Base-by-base conservation (phyloP, 37 sponge, comb jelly and placozoan genomes). In the Geodia barretti region DNA sequence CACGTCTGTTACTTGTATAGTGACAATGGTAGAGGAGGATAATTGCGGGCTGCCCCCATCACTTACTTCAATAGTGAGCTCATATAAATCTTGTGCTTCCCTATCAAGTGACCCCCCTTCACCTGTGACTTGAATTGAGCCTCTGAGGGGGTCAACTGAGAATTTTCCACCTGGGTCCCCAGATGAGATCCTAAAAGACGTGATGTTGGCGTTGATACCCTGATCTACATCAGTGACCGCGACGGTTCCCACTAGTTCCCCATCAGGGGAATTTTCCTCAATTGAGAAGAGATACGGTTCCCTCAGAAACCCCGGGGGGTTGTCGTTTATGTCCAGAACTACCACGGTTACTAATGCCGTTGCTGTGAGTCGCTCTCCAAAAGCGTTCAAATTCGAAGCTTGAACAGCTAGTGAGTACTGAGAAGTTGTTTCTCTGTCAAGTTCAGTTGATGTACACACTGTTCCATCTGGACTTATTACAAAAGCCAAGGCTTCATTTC, bases 341-440 rank as follows among this genome's bases (percentile, higher is more conserved):
- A 34, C 54, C 2, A 86, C 37, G 1, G 28, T 63, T 26, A 86
- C 79, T 7, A 54, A 78, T 41, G 86, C 73, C 21, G 38, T 72
- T 38, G 86, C 36, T 4, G 74, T 36, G 0, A 86, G 37, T 5
- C 21, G 37, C 26, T 54, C 41, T 36, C 88, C 92, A 62, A 61
- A 35, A 30, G 5, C 47, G 31, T 72, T 73, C 76, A 60, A 1
- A 42, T 74, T 79, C 3, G 73, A 60, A 26, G 92, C 92, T 40
- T 47, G 29, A 26, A 87, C 71, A 37, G 74, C 64, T 0, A 92
- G 54, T n/a, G 39, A 62, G 37, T 84, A 63, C 62, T 43, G 77
- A 26, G 70, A 24, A 1, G 41, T 32, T 20, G 30, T 20, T 42
- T 92, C 92, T 25, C 88, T 68, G 42, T 92, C 92, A 34, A 92